Percentiles rank a stretch among this genome's conserved stretches.
phyloP scores from a whole-genome alignment of 1,140 invertebrate genomes.

The Triops longicaudatus region DNA sequence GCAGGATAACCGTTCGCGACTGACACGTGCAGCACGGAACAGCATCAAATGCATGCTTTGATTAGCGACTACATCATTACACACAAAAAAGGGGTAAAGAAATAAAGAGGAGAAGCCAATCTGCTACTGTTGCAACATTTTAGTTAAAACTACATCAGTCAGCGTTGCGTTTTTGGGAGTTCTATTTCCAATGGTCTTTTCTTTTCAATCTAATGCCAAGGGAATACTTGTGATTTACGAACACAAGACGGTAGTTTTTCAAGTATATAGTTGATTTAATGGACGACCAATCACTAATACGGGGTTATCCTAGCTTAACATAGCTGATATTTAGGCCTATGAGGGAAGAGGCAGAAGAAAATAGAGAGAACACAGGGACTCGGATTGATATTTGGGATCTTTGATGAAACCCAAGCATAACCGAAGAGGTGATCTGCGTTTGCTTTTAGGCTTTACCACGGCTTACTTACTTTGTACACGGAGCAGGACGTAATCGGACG shows the following conservation, averaged over 20 bases:
- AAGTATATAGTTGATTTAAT: not conserved
- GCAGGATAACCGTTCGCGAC: not conserved
- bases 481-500: constrained; percentile 38
- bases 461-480: constrained; percentile 38
- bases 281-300: not conserved
- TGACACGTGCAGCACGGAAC: not conserved
- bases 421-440: too few relatives aligned
- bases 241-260: too few relatives aligned
- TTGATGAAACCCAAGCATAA: too few relatives aligned
- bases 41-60: not conserved
- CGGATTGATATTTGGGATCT: too few relatives aligned
- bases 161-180: not conserved
- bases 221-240: too few relatives aligned
- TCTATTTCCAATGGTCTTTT: too few relatives aligned
- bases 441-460: not conserved
- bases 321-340: not conserved
- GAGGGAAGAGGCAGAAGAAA: not conserved
- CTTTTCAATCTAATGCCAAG: too few relatives aligned
- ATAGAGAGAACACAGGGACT: too few relatives aligned
- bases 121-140: not conserved
- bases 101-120: not conserved
- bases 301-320: not conserved
- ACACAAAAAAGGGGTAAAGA: not conserved
- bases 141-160: not conserved
- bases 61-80: not conserved